Evolutionary conservation across 2,888 invertebrate species (phyloP).

Genomic region (Cheilosia impressa): DNA sequence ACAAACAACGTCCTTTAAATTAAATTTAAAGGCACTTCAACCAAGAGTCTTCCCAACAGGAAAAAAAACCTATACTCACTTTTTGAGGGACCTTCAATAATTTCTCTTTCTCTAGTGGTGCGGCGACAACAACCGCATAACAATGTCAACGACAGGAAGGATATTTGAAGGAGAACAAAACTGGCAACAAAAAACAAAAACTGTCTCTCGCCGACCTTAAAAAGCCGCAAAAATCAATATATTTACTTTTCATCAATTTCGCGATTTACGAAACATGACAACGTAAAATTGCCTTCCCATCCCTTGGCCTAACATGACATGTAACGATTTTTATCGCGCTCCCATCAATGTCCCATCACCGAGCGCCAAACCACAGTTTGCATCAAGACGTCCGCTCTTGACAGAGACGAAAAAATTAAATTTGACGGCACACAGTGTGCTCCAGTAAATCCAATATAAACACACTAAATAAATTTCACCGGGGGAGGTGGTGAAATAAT

Average conservation of each 20-base stretch:
- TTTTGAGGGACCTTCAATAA: too few species aligned
- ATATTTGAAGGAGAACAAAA: too few species aligned
- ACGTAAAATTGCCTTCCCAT: conserved; percentile 27
- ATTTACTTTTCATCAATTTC: conserved; percentile 60
- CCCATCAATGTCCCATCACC: conserved; percentile 2
- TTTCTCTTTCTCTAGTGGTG: background rate
- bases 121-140: background rate
- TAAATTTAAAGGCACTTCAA: conserved; percentile 15
- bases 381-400: conserved; percentile 1
- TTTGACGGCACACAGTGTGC: conserved; percentile 35
- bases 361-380: background rate
- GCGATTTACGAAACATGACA: conserved; percentile 50
- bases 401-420: conserved; percentile 29
- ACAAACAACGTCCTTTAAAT: conserved; percentile 6
- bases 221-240: conserved; percentile 61
- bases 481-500: conserved; percentile 22
- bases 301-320: background rate
- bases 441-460: conserved; percentile 32
- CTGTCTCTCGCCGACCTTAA: background rate
- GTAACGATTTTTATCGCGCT: conserved; percentile 9
- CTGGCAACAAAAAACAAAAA: conserved; percentile 13
- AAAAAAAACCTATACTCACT: too few species aligned
- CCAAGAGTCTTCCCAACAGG: too few species aligned
- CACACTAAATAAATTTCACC: conserved; percentile 34
- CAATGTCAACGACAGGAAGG: background rate